Percentiles rank a stretch among this genome's conserved stretches.
Evolutionary conservation across 1,140 invertebrate genomes (phyloP).

Genomic region (Aphis gossypii): DNA sequence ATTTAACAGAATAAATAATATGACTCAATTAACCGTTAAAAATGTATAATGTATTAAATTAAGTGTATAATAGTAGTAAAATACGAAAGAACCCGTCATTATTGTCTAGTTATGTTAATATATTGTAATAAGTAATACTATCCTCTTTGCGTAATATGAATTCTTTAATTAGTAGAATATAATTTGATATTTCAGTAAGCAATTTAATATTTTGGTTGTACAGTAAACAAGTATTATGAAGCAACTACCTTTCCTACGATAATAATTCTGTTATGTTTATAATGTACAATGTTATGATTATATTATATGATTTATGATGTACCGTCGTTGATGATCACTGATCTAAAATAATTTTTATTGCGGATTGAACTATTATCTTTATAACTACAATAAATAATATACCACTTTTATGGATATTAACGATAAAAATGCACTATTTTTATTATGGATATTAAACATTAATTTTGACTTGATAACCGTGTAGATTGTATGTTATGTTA

Average conservation of each 20-base stretch:
- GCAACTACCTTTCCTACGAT: not conserved
- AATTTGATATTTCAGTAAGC: not conserved
- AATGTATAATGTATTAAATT: not conserved
- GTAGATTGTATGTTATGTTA: not conserved
- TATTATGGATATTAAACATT: conserved; percentile 13
- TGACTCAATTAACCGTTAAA: not conserved
- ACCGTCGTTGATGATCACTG: not conserved
- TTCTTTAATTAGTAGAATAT: not conserved
- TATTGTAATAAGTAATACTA: not conserved
- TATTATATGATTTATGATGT: not conserved
- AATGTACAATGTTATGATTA: not conserved
- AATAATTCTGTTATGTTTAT: not conserved
- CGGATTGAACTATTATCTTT: not conserved
- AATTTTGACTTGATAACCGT: not conserved
- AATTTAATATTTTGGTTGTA: conserved; percentile 17
- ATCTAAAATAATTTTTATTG: conserved; percentile 20
- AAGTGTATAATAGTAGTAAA: not conserved
- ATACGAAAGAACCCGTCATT: not conserved
- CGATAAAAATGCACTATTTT: not conserved
- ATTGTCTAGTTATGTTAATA: not conserved
- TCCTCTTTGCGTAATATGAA: not conserved
- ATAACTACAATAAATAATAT: not conserved
- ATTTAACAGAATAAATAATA: not conserved
- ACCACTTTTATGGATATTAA: conserved; percentile 3
- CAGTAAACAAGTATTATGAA: not conserved